A percentile compares a stretch with the other conserved stretches of the same genome.
phyloP scores from a whole-genome alignment of 2,113 vertebrate species.

The Pterocles gutturalis region DNA sequence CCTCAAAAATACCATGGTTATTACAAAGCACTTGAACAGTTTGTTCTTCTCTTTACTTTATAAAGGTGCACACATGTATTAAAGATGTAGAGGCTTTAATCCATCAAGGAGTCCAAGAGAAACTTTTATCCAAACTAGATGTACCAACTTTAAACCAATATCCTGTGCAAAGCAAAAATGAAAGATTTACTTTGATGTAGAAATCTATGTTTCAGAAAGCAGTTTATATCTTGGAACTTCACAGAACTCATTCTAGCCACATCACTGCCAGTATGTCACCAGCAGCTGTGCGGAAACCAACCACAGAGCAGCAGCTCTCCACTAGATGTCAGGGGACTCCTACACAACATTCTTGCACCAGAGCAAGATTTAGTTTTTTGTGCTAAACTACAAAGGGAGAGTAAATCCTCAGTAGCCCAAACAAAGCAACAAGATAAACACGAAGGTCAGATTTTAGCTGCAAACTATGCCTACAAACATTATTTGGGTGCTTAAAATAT shows the following conservation, averaged over 20 bases:
- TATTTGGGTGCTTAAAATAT: background rate
- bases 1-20: background rate
- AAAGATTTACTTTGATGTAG: background rate
- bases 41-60: background rate
- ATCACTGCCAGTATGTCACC: too few relatives aligned
- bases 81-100: background rate
- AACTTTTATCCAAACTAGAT: background rate
- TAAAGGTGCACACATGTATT: rapidly evolving
- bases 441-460: background rate
- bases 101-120: background rate
- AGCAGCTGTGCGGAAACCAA: background rate
- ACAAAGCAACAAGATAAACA: background rate
- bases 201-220: background rate
- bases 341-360: rapidly evolving
- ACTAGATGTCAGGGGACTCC: conserved; percentile 33
- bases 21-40: background rate
- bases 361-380: background rate
- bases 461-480: background rate
- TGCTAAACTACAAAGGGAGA: background rate
- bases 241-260: background rate
- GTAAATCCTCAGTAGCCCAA: background rate
- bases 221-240: rapidly evolving
- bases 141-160: background rate
- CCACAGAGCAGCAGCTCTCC: background rate
- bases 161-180: background rate